Base-by-base conservation (phyloP, 2,888 invertebrate genomes). In the Netelia virgata region DNA sequence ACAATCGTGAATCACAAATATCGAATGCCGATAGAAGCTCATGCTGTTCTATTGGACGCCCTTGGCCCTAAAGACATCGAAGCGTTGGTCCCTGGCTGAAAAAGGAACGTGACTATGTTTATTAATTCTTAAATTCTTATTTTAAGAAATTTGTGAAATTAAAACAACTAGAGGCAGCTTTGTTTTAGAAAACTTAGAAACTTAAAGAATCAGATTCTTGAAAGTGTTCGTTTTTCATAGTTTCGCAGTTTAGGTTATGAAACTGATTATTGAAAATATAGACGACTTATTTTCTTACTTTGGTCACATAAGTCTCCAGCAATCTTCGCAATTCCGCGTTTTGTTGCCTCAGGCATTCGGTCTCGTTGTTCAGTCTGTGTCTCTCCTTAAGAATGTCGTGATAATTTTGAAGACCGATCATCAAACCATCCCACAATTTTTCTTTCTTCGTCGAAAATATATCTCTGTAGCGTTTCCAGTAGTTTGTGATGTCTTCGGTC, bases 291-390 rank as follows among this genome's bases (percentile, higher is more conserved):
- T 66, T 68, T 3, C 20, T 14, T 86, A 92, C 91, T 87, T 90
- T 88, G 3, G 68, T 50, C n/a, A 95, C 92, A 68, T 96, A 95
- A 86, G 96, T 96, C 84, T 95, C 95, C 63, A 97, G 94, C 69
- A 97, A 94, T 79, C 96, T 95, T 23, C 96, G 95, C 70, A 97
- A 92, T 83, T 97, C 97, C 1, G 94, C 92, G 92, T 97, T 97
- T 89, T 97, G 96, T 76, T 94, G 94, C 5, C 96, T 95, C 20
- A 97, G 91, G 73, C 94, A 94, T 18, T 95, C 94, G 2, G 97
- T 96, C 89, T 97, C 96, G 0, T 94, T 94, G 88, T 96, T 95
- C 11, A 97, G 94, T 75, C 95, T 94, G 87, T 96, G 96, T 0
- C 97, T 95, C 90, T 96, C 96, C 94, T 96, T 96, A 85, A 97